Evolutionary conservation across 1,140 invertebrate species (phyloP).

Genomic region (Drosophila tani): DNA sequence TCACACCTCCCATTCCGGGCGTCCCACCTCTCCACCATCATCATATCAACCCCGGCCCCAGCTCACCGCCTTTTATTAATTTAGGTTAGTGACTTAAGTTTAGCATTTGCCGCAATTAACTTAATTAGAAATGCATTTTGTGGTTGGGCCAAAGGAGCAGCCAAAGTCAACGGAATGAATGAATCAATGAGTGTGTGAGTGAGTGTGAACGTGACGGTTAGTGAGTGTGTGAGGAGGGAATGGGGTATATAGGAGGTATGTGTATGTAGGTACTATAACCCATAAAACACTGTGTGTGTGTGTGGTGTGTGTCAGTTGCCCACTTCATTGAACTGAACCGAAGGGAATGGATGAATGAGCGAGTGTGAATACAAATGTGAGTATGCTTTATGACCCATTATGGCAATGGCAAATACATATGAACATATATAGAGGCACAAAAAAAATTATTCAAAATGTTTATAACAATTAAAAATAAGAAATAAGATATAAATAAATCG

Average conservation of each 20-base stretch:
- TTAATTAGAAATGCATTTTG: slow-evolving; percentile 82
- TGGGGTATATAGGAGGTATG: neutral
- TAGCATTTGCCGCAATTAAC: slow-evolving; percentile 83
- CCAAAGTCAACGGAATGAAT: slow-evolving; percentile 51
- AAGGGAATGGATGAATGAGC: slow-evolving; percentile 29
- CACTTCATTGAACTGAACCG: slow-evolving; percentile 22
- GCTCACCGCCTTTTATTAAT: slow-evolving; percentile 61
- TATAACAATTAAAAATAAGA: neutral
- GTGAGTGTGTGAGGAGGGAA: slow-evolving; percentile 13
- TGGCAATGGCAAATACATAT: slow-evolving; percentile 20
- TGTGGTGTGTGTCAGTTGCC: slow-evolving; percentile 17
- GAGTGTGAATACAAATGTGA: slow-evolving; percentile 43
- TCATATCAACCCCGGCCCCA: neutral
- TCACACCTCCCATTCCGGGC: neutral
- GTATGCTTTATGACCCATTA: slow-evolving; percentile 42
- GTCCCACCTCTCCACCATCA: neutral
- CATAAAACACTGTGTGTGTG: slow-evolving; percentile 33
- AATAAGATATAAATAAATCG: neutral
- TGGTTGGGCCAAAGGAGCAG: slow-evolving; percentile 52
- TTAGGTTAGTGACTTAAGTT: slow-evolving; percentile 83
- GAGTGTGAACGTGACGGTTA: slow-evolving; percentile 25
- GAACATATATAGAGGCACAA: neutral
- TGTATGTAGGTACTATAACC: slow-evolving; percentile 9
- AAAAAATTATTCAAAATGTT: neutral
- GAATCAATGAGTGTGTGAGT: slow-evolving; percentile 31